Base-by-base conservation (phyloP, 2,113 vertebrate species). In the Nycticebus coucang region DNA sequence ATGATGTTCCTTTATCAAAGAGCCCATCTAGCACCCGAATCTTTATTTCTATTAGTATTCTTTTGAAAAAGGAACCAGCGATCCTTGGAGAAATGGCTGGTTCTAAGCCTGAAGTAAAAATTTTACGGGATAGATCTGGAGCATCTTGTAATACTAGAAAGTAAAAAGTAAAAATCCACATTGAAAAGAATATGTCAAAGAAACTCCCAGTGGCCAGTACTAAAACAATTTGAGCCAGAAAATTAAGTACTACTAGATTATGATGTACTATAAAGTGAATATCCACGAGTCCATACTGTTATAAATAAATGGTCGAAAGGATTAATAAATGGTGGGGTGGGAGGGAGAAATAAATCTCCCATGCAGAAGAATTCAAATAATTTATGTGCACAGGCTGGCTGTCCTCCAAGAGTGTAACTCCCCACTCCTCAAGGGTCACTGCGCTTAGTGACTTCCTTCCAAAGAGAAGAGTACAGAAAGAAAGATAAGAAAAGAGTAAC, bases 221-320 rank as follows among this genome's bases (percentile, higher is more conserved):
- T 85, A 35, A 37, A 91, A 83, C 2, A 69, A 79, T 59, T 24
- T 19, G 13, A 94, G 88, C 15, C 66, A 82, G 22, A 94, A 75
- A 84, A 75, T 30, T 24, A 86, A 89, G 37, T 50, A 71, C 30
- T 75, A 75, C 26, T 75, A 9, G 15, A 77, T 60, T 87, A 80
- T 75, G 92, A 80, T 74, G 30, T 45, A 89, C 72, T 87, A 53
- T 59, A 83, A 93, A 71, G 86, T 59, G 92, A 78, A 68, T 87
- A 71, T 35, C 5, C 41, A 1, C 68, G 37, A 72, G 37, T 78
- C 50, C 19, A 24, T 33, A n/a, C 21, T 90, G 87, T 87, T 80
- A 45, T 50, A 93, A 91, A 77, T 66, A 83, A 92, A 45, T 91
- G 33, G 33, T 55, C 88, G 37, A 64, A 80, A 41, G 84, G 83